Evolutionary conservation across 2,797 vertebrate species (phyloP).

Genomic region (Poeciliopsis paucimaculata): DNA sequence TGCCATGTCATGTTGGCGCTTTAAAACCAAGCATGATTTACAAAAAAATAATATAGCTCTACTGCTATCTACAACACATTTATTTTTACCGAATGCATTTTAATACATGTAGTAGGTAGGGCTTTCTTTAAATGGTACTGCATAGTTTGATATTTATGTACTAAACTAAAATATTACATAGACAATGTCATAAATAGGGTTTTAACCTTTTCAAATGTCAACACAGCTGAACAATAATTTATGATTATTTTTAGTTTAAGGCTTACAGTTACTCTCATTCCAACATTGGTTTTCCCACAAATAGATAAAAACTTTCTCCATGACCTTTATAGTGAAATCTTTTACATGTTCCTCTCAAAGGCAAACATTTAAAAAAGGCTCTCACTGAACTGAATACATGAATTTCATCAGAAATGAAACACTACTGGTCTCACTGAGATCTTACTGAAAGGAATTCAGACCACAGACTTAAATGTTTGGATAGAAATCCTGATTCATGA

Average conservation of each 20-base stretch:
- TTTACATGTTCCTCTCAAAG: neutral
- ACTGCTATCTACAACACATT: neutral
- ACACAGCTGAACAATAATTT: neutral
- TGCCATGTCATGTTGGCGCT: constrained; percentile 15
- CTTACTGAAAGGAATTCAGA: neutral
- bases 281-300: neutral
- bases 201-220: neutral
- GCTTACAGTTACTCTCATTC: neutral
- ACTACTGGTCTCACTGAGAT: neutral
- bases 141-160: too few relatives aligned
- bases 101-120: neutral
- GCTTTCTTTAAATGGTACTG: too few relatives aligned
- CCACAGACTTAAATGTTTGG: neutral
- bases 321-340: neutral
- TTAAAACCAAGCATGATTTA: neutral
- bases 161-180: neutral
- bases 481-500: neutral
- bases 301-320: neutral
- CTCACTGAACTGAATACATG: neutral
- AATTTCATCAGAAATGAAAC: neutral
- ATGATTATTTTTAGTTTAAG: neutral
- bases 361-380: neutral
- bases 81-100: neutral
- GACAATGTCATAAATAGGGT: neutral
- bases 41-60: neutral